These are phyloP conservation scores for Cephalopachus bancanus DNA, from an alignment of 2,797 vertebrate genomes.

Conservation along the genomic window DNA sequence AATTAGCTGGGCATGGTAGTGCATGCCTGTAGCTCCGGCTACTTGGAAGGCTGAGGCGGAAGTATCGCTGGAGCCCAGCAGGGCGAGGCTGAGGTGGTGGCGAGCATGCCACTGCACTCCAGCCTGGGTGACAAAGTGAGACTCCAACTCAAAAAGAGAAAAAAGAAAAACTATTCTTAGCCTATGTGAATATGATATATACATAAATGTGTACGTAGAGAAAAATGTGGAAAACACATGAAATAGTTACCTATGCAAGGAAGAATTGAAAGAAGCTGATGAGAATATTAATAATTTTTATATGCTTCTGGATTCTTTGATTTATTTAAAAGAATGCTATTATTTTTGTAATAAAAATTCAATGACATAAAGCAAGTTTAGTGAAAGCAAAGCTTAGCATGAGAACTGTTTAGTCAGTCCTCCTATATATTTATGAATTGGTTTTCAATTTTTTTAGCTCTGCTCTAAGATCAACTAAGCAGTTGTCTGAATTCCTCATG, in stretches of 20 bases:
- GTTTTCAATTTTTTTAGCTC: not conserved
- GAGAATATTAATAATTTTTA: not conserved
- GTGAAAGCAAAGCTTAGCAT: constrained; percentile 47
- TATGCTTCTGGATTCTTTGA: not conserved
- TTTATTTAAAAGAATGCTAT: constrained; percentile 24
- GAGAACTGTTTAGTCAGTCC: not conserved
- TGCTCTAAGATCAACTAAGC: not conserved
- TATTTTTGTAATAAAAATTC: constrained; percentile 51
- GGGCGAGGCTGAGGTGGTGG: not conserved
- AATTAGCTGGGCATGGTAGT: not conserved
- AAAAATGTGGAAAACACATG: not conserved
- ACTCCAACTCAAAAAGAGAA: not conserved
- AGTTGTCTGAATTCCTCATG: not conserved
- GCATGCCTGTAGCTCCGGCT: not conserved
- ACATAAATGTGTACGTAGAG: not conserved
- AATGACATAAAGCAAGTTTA: not conserved
- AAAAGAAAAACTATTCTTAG: not conserved
- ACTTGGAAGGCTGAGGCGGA: not conserved
- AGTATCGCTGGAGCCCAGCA: not conserved
- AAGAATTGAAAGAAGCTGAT: not conserved
- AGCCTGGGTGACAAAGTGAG: not conserved
- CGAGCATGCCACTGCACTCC: not conserved
- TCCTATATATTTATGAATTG: not conserved
- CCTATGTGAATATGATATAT: not conserved
- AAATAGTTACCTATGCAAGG: not conserved